phyloP scores from a whole-genome alignment of 2,888 invertebrate species.

The Artemia sinica region DNA sequence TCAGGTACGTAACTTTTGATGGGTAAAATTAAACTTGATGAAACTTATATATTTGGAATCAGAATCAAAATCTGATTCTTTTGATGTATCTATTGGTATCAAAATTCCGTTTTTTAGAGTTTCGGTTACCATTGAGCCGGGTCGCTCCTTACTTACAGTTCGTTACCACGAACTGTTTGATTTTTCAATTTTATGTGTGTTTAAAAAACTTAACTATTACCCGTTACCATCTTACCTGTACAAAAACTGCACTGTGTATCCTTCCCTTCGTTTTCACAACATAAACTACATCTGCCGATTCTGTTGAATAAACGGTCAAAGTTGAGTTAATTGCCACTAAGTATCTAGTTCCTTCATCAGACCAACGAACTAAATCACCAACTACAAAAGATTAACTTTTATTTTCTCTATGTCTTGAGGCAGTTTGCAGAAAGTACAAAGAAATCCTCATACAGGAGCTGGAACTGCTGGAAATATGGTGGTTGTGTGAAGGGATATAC shows the following conservation, averaged over 20 bases:
- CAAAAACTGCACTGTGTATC: slow-evolving; percentile 52
- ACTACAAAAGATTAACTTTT: slow-evolving; percentile 27
- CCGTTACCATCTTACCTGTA: slow-evolving; percentile 33
- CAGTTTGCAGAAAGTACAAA: slow-evolving; percentile 22
- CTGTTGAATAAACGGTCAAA: slow-evolving; percentile 62
- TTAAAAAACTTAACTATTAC: too few relatives aligned
- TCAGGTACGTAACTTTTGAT: too few relatives aligned
- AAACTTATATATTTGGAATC: too few relatives aligned
- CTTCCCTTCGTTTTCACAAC: slow-evolving; percentile 48
- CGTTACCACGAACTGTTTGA: too few relatives aligned
- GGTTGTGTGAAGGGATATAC: too few relatives aligned
- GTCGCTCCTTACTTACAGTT: too few relatives aligned
- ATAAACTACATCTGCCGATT: slow-evolving; percentile 52
- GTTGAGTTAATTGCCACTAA: slow-evolving; percentile 50
- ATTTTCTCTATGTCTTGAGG: not conserved
- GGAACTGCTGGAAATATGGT: slow-evolving; percentile 31
- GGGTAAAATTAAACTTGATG: too few relatives aligned
- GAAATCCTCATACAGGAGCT: slow-evolving; percentile 28
- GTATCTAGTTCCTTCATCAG: slow-evolving; percentile 57
- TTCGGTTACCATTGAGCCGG: too few relatives aligned
- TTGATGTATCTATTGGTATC: too few relatives aligned
- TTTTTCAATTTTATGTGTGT: too few relatives aligned
- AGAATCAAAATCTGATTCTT: too few relatives aligned
- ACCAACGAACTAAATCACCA: slow-evolving; percentile 44
- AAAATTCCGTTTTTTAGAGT: too few relatives aligned